Percentiles rank a stretch among this genome's conserved stretches.
Evolutionary conservation across 1,140 invertebrate species (phyloP).

Genomic region (Zaprionus lachaisei): DNA sequence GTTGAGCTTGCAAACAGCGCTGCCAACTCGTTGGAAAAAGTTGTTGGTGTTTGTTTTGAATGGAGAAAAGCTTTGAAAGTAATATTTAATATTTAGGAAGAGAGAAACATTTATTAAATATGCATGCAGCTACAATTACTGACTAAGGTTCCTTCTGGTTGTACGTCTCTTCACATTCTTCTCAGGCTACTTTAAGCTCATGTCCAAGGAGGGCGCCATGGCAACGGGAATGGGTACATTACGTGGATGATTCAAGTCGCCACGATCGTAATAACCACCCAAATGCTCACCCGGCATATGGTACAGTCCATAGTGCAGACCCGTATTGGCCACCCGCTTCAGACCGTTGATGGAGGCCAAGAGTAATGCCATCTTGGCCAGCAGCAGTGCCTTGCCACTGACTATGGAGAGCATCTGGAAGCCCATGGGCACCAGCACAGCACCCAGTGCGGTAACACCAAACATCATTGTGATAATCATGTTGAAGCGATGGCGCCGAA

Average conservation of each 20-base stretch:
- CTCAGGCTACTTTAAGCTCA: constrained; percentile 46
- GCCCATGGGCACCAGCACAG: constrained; percentile 90
- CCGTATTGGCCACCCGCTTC: constrained; percentile 86
- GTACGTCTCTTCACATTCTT: not conserved
- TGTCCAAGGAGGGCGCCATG: constrained; percentile 58
- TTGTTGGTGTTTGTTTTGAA: not conserved
- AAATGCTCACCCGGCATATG: constrained; percentile 78
- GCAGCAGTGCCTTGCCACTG: constrained; percentile 90
- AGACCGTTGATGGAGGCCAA: constrained; percentile 91
- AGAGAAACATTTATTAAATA: not conserved
- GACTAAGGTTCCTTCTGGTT: not conserved
- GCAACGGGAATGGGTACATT: constrained; percentile 75
- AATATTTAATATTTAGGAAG: not conserved
- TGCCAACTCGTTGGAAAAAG: constrained; percentile 36
- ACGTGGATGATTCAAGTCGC: constrained; percentile 75
- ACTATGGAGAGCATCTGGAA: constrained; percentile 91
- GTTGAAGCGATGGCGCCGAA: constrained; percentile 86
- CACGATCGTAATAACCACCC: constrained; percentile 76
- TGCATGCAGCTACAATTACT: constrained; percentile 10
- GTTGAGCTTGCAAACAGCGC: not conserved
- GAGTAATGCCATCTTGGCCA: constrained; percentile 91
- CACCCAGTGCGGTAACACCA: constrained; percentile 89
- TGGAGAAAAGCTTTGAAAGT: not conserved
- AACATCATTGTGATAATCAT: constrained; percentile 91
- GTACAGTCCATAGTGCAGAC: constrained; percentile 80